Evolutionary conservation across 1,140 invertebrate species (phyloP), one percentile per base, ranked within the genome.

Genomic region (Nasonia longicornis): DNA sequence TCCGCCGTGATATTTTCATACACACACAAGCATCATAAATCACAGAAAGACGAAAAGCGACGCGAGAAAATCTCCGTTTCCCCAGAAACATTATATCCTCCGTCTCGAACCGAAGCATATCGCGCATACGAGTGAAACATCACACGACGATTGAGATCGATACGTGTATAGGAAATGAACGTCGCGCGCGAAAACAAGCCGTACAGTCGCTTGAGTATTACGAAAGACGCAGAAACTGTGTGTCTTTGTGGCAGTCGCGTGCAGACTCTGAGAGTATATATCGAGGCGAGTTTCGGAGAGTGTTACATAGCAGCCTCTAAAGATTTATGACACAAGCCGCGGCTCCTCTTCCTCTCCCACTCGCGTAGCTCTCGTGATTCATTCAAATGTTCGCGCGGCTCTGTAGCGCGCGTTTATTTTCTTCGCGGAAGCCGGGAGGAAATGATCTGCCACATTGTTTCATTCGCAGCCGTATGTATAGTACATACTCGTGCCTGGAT

Each of bases 321-420:
- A 71, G 69, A 71, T 71, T 71, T 71, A 71, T 71, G 7, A 71
- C 69, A n/a, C 12, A 16, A 14, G 16, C 69, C 26, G 26, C 26
- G 26, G 26, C 26, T 26, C 26, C 26, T 26, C 26, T 26, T 26
- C 26, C 26, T 29, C 31, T 71, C 42, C 69, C 35, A 14, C 6
- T 29, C 48, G 48, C 16, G 26, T 26, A 20, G 10, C 38, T 42
- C 31, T 29, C 29, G 31, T 35, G 29, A 35, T 42, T 71, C 20
- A 71, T 71, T 71, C 69, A 71, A 29, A 38, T 38, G 35, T 20
- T 31, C 69, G 35, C 35, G 31, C 69, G 2, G 20, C 12, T 14
- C 12, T 70, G 3, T 38, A 26, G 16, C 29, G 48, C 12, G 52
- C 20, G 52, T 58, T n/a, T 58, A 16, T 58, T 58, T 20, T 58